Percentiles rank a stretch among this genome's conserved stretches.
Conservation (phyloP, 2,113 vertebrate species). For the Panthera leo region DNA sequence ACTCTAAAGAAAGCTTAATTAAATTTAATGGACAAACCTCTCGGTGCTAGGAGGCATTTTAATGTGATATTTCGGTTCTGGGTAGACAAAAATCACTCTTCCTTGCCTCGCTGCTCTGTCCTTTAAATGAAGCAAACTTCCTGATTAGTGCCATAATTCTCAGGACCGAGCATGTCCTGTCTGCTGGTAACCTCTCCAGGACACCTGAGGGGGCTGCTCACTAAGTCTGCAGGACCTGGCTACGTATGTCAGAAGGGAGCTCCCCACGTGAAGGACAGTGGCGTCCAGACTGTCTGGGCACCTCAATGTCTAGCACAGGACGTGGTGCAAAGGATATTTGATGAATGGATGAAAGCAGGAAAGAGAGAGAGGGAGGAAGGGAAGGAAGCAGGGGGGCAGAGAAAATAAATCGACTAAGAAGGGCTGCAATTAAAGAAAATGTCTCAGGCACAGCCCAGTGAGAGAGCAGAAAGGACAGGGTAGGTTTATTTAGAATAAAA, state of each 20-base stretch:
- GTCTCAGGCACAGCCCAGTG: not conserved
- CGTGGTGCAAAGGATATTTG: not conserved
- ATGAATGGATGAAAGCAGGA: not conserved
- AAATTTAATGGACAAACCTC: constrained; percentile 85
- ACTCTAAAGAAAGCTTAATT: constrained; percentile 82
- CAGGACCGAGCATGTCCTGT: rapidly evolving
- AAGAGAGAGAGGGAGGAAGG: not conserved
- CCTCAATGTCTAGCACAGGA: not conserved
- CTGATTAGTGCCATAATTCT: constrained; percentile 59
- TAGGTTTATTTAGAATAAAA: not conserved
- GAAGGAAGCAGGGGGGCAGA: not conserved
- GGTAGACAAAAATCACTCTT: constrained; percentile 76
- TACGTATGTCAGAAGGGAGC: not conserved
- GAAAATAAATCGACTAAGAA: not conserved
- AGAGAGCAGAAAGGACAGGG: not conserved
- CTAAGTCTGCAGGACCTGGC: not conserved
- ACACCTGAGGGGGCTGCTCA: not conserved
- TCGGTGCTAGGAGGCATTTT: constrained; percentile 68
- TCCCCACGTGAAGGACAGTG: rapidly evolving
- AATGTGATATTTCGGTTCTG: constrained; percentile 71
- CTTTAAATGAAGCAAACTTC: constrained; percentile 70
- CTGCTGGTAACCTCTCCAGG: not conserved
- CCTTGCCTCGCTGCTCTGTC: constrained; percentile 71
- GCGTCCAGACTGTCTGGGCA: no score
- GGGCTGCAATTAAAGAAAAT: not conserved